Conservation (phyloP, 2,113 vertebrate genomes). For the Anarhynchus alexandrinus region DNA sequence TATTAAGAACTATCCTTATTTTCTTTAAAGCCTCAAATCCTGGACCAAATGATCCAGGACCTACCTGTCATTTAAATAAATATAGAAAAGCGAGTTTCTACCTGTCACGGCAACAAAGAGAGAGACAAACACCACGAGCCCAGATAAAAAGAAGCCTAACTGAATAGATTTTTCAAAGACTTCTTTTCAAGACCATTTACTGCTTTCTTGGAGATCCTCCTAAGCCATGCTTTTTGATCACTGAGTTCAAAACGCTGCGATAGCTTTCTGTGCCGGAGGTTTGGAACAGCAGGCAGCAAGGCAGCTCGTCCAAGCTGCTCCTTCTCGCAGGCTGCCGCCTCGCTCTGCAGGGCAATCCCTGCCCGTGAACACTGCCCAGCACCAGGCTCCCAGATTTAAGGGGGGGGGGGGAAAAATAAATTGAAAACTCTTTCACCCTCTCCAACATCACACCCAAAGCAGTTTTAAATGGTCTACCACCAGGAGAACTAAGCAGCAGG, state of each 20-base stretch:
- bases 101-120: background rate
- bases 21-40: background rate
- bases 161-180: background rate
- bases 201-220: background rate
- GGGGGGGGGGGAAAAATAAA: background rate
- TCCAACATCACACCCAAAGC: background rate
- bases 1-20: background rate
- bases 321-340: background rate
- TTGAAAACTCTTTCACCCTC: background rate
- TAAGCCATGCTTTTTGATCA: background rate
- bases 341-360: background rate
- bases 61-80: background rate
- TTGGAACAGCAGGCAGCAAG: background rate
- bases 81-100: fast-evolving
- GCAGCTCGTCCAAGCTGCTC: background rate
- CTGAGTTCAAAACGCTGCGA: background rate
- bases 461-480: too few species aligned
- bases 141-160: background rate
- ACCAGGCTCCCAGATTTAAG: background rate
- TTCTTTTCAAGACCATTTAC: background rate
- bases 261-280: background rate
- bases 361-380: background rate
- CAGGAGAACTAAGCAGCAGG: background rate
- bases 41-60: background rate
- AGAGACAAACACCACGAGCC: background rate